Conservation (phyloP, 2,888 invertebrate species). For the Pachycephus smyrnensis region DNA sequence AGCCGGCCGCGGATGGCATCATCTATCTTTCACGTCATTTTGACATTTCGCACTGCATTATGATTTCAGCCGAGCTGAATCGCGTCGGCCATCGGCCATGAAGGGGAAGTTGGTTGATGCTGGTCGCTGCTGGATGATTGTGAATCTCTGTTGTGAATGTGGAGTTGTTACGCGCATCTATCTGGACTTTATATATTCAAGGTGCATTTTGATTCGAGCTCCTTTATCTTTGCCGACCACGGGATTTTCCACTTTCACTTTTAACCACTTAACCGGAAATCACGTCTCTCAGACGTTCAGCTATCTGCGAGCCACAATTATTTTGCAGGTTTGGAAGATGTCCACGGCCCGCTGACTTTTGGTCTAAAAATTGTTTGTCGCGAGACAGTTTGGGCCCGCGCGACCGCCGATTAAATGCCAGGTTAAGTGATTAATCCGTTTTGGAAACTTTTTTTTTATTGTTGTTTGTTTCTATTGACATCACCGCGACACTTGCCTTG, state of each 20-base stretch:
- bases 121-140: not conserved
- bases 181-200: not conserved
- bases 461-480: not conserved
- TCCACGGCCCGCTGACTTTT: too few relatives aligned
- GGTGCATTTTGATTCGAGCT: not conserved
- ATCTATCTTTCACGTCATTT: conserved; percentile 62
- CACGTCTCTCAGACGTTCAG: too few relatives aligned
- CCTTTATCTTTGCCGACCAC: not conserved
- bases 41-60: conserved; percentile 48
- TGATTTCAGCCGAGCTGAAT: conserved; percentile 10
- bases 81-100: not conserved
- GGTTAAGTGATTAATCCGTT: too few relatives aligned
- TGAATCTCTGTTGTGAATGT: not conserved
- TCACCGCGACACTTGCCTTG: not conserved
- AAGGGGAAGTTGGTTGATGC: not conserved
- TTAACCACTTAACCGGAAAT: too few relatives aligned
- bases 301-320: too few relatives aligned
- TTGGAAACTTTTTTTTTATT: not conserved
- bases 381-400: too few relatives aligned
- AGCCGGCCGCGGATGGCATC: conserved; percentile 52
- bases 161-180: not conserved
- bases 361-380: too few relatives aligned
- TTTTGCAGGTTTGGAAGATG: too few relatives aligned
- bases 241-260: not conserved
- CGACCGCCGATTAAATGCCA: too few relatives aligned